These are phyloP conservation scores for Scopus umbretta DNA, from an alignment of 2,113 vertebrate species.

Conservation along the genomic window DNA sequence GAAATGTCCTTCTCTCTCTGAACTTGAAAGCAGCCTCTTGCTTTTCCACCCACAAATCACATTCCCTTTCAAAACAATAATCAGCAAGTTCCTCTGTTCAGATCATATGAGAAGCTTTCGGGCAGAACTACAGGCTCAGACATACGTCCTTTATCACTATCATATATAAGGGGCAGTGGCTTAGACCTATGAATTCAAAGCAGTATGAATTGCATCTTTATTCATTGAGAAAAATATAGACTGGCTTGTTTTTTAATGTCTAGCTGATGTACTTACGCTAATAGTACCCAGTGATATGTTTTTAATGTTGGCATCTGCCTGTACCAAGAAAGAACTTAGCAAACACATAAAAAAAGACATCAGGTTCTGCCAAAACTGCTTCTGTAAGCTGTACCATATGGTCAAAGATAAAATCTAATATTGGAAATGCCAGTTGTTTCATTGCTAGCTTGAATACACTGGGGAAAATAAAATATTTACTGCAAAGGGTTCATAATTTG, in stretches of 20 bases:
- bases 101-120: fast-evolving
- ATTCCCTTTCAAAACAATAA: neutral
- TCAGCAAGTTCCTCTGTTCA: neutral
- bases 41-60: neutral
- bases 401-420: slow-evolving; percentile 47
- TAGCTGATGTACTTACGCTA: neutral
- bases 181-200: neutral
- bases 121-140: neutral
- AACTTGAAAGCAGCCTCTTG: neutral
- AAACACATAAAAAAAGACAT: slow-evolving; percentile 16
- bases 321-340: neutral
- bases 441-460: slow-evolving; percentile 11
- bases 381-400: slow-evolving; percentile 31
- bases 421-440: slow-evolving; percentile 37
- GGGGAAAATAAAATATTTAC: slow-evolving; percentile 30
- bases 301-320: slow-evolving; percentile 40
- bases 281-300: neutral
- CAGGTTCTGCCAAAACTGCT: slow-evolving; percentile 24
- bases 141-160: neutral
- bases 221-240: neutral
- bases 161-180: neutral
- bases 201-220: neutral
- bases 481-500: slow-evolving; percentile 2
- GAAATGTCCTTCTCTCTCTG: neutral
- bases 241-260: neutral